These are phyloP conservation scores for Meteorus cinctellus DNA, from an alignment of 2,888 invertebrate species.

Conservation along the genomic window DNA sequence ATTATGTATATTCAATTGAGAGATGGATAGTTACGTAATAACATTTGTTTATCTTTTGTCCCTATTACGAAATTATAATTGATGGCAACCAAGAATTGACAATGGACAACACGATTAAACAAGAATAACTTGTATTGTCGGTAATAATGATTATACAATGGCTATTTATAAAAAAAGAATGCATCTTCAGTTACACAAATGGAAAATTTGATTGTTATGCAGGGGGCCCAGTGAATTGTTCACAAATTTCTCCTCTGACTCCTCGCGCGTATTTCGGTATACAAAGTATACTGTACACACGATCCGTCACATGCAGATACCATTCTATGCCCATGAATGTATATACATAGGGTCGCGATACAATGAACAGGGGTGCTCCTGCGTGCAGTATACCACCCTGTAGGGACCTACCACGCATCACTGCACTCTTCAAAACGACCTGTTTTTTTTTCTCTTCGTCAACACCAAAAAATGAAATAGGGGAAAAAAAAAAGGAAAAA, in stretches of 20 bases:
- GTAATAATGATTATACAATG: conserved; percentile 5
- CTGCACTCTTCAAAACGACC: conserved; percentile 70
- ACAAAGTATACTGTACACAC: conserved; percentile 30
- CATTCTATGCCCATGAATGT: conserved; percentile 53
- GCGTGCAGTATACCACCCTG: conserved; percentile 42
- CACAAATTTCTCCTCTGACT: conserved; percentile 25
- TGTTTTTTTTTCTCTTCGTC: conserved; percentile 61
- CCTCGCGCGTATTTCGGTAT: conserved; percentile 17
- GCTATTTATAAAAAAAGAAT: neutral
- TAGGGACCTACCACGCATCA: conserved; percentile 65
- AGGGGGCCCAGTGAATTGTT: neutral
- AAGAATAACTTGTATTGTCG: neutral
- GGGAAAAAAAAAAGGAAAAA: conserved; percentile 50
- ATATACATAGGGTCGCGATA: conserved; percentile 53
- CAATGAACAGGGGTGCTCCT: conserved; percentile 58
- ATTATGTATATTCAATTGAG: neutral
- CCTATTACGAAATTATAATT: conserved; percentile 19
- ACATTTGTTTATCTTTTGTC: conserved; percentile 15
- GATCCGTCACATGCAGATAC: conserved; percentile 68
- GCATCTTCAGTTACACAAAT: neutral
- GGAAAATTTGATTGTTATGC: conserved; percentile 22
- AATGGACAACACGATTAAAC: neutral
- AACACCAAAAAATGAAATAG: conserved; percentile 52
- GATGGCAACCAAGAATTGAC: conserved; percentile 4
- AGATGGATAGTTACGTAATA: conserved; percentile 11